A percentile compares a stretch with the other conserved stretches of the same genome.
These are phyloP conservation scores for Choloepus hoffmanni DNA, from an alignment of 2,113 vertebrate species.

Conservation along the genomic window DNA sequence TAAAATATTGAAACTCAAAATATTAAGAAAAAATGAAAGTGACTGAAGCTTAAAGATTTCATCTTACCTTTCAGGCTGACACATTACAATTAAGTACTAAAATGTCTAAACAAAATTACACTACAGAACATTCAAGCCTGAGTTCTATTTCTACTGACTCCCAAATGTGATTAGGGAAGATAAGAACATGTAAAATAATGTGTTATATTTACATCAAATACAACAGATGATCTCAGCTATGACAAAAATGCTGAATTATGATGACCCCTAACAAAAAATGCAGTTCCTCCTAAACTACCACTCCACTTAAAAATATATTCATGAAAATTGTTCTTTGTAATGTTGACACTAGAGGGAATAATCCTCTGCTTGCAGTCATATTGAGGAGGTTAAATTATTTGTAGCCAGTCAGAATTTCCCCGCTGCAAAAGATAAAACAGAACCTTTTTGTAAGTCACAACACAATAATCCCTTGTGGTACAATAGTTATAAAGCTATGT, in stretches of 20 bases:
- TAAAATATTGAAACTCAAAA: not conserved
- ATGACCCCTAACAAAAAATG: not conserved
- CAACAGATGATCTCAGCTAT: not conserved
- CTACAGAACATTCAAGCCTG: not conserved
- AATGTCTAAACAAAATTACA: slow-evolving; percentile 13
- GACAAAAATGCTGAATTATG: slow-evolving; percentile 14
- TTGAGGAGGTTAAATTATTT: slow-evolving; percentile 28
- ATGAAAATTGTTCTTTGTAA: slow-evolving; percentile 8
- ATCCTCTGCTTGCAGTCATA: not conserved
- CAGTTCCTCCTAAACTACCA: not conserved
- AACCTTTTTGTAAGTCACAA: not conserved
- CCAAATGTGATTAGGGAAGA: not conserved
- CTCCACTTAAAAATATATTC: not conserved
- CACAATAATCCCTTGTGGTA: not conserved
- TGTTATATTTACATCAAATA: not conserved
- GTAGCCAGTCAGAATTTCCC: not conserved
- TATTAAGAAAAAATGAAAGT: slow-evolving; percentile 25
- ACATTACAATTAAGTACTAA: not conserved
- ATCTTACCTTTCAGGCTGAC: not conserved
- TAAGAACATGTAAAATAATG: slow-evolving; percentile 7
- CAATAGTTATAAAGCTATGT: not conserved
- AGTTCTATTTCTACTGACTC: not conserved
- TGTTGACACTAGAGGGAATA: not conserved
- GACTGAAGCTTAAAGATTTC: not conserved
- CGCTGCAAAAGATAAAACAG: not conserved